Evolutionary conservation across 2,113 vertebrate genomes (phyloP), one percentile per base, ranked within the genome.

Genomic region (Panthera uncia): DNA sequence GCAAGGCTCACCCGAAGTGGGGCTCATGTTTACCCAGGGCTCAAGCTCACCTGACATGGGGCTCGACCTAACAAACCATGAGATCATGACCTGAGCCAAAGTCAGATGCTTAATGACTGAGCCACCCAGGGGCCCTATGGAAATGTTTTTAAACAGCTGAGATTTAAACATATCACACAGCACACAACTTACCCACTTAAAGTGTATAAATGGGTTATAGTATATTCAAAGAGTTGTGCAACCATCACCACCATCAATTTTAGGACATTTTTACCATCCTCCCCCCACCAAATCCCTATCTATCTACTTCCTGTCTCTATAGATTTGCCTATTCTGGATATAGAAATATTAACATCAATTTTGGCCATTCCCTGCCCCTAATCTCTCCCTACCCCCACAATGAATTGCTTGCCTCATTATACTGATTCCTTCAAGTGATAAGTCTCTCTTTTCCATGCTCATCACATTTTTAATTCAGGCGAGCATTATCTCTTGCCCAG

Each of bases 111-210:
- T 61, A 61, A 61, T 8, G 7, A 61, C 19, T 21, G 57, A 61
- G 18, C 57, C 57, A 61, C 21, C 21, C 57, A 61, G 55, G 55
- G 8, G 57, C 57, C 21, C n/a, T 14, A 65, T 71, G 65, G 29
- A 92, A 76, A 76, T 76, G 74, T 76, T 76, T 31, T 76, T 76
- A 31, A 91, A 87, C 57, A 91, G 57, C 25, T 76, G 74, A 76
- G 14, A 45, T 76, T 45, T 76, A 48, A 76, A 76, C 41, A 76
- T 48, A 48, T 76, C 68, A 94, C 23, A 84, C 45, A n/a, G 25
- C 38, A 94, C 61, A 61, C 48, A 92, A 61, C 74, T 74, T 31
- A 91, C 10, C 23, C 84, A 95, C 50, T 95, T 80, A 68, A 92
- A 83, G 65, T 19, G 25, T 57, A 91, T n/a, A 83, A 81, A 91